phyloP scores from a whole-genome alignment of 2,113 vertebrate species.

The Acinonyx jubatus region DNA sequence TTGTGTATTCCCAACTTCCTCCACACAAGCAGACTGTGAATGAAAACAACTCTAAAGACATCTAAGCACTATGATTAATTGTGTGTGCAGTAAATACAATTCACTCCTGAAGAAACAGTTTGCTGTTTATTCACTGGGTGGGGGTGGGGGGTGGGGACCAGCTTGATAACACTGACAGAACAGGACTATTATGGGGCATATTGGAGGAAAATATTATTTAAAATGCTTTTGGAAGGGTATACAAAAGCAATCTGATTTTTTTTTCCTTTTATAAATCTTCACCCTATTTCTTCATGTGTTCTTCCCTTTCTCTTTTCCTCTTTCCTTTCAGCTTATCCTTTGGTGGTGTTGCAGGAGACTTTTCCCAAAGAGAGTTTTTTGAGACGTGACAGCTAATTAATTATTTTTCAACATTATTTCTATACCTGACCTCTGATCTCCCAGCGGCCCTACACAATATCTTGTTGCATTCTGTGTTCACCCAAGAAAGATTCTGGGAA shows the following conservation, averaged over 20 bases:
- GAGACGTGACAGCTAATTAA: conserved; percentile 80
- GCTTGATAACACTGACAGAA: conserved; percentile 65
- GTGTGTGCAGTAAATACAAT: conserved; percentile 79
- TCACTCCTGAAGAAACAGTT: conserved; percentile 80
- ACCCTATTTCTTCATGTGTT: background rate
- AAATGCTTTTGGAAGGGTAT: conserved; percentile 66
- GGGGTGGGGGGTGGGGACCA: conserved; percentile 23
- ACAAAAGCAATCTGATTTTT: conserved; percentile 56
- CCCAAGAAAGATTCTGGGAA: conserved; percentile 75
- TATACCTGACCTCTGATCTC: conserved; percentile 77
- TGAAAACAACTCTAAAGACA: conserved; percentile 72
- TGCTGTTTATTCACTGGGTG: conserved; percentile 74
- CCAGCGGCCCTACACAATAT: conserved; percentile 75
- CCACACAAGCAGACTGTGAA: conserved; percentile 74
- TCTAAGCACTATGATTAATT: conserved; percentile 71
- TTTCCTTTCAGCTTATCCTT: conserved; percentile 72
- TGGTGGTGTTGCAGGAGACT: conserved; percentile 65
- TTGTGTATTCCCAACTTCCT: conserved; percentile 71
- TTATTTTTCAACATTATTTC: conserved; percentile 82
- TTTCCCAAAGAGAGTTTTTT: conserved; percentile 80
- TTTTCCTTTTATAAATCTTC: background rate
- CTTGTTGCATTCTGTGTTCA: conserved; percentile 70
- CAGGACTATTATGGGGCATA: background rate
- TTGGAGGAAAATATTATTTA: conserved; percentile 71
- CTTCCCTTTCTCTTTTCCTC: conserved; percentile 62